Evolutionary conservation across 2,797 vertebrate genomes (phyloP).

Genomic region (Margarornis squamiger): DNA sequence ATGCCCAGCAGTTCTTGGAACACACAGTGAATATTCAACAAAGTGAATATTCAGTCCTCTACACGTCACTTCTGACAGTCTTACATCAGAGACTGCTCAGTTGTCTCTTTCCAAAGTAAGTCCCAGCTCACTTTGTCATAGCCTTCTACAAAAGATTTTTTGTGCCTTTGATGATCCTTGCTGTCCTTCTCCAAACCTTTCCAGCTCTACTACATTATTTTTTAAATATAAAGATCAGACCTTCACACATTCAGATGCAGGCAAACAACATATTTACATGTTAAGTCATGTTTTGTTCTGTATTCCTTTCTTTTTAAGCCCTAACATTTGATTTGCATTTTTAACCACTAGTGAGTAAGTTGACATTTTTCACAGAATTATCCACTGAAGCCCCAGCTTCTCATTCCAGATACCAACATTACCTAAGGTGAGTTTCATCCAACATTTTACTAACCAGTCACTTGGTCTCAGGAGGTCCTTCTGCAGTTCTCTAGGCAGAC

Average conservation of each 20-base stretch:
- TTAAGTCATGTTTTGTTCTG: background rate
- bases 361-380: background rate
- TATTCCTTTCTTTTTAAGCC: background rate
- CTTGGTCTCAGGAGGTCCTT: background rate
- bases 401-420: background rate
- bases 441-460: background rate
- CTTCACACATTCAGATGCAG: background rate
- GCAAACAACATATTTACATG: background rate
- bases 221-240: background rate
- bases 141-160: background rate
- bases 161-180: background rate
- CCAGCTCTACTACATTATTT: background rate
- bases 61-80: background rate
- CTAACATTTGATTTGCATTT: background rate
- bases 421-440: background rate
- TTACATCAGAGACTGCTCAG: background rate
- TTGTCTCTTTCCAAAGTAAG: background rate
- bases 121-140: background rate
- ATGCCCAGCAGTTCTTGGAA: background rate
- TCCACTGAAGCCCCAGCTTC: background rate
- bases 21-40: background rate
- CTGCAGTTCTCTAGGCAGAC: background rate
- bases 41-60: background rate
- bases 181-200: background rate
- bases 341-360: background rate